A percentile compares a stretch with the other conserved stretches of the same genome.
These are phyloP conservation scores for Cephus sareptanus DNA, from an alignment of 2,888 invertebrate genomes.

Conservation along the genomic window DNA sequence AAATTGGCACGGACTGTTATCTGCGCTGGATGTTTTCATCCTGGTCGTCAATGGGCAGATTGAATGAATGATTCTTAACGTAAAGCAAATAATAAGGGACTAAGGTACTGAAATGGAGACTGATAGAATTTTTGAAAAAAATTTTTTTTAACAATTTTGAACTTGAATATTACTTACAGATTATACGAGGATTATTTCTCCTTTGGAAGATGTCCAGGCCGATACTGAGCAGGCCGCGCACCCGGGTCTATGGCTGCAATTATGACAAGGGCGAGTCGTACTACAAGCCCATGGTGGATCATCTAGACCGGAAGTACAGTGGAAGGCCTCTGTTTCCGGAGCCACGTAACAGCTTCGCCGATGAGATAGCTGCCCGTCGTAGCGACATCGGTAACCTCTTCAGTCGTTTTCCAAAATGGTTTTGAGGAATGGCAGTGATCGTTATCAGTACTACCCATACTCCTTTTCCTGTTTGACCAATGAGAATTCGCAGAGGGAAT, in stretches of 20 bases:
- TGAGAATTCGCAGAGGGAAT: slow-evolving; percentile 14
- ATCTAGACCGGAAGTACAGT: slow-evolving; percentile 78
- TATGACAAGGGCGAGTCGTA: slow-evolving; percentile 87
- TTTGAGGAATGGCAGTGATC: slow-evolving; percentile 53
- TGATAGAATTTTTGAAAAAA: background rate
- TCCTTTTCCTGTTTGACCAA: slow-evolving; percentile 21
- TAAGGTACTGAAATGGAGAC: background rate
- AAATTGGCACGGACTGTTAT: background rate
- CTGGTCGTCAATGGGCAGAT: background rate
- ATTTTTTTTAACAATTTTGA: background rate
- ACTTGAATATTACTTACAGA: background rate
- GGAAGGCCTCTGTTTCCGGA: slow-evolving; percentile 66
- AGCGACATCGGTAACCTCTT: slow-evolving; percentile 66
- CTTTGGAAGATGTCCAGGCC: slow-evolving; percentile 61
- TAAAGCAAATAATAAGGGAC: background rate
- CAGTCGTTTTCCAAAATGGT: slow-evolving; percentile 65
- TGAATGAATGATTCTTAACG: background rate
- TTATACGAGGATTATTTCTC: background rate
- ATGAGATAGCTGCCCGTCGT: slow-evolving; percentile 69
- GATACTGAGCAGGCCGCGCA: slow-evolving; percentile 74
- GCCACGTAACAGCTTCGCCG: slow-evolving; percentile 66
- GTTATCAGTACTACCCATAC: slow-evolving; percentile 9
- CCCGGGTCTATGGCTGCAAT: slow-evolving; percentile 87
- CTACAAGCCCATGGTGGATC: slow-evolving; percentile 81
- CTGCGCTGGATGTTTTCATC: background rate